Evolutionary conservation across 2,113 vertebrate genomes (phyloP), one percentile per base, ranked within the genome.

Genomic region (Pluvianellus socialis): DNA sequence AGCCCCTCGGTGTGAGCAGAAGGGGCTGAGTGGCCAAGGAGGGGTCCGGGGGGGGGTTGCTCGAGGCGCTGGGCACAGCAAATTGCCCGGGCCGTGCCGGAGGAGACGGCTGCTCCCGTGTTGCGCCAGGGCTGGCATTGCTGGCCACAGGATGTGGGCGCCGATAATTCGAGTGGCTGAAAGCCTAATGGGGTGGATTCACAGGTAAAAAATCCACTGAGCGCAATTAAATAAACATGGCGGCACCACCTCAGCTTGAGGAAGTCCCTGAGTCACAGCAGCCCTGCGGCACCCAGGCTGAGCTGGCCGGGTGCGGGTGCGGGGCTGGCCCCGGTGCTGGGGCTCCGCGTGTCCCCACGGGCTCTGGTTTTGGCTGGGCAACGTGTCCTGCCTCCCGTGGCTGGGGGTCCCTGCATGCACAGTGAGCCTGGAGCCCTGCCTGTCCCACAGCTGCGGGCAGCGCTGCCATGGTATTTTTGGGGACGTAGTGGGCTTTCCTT

Each of bases 41-140:
- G 19, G 22, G 10, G 6, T 56, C 17, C 19, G 1, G 0, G 8
- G 0, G 8, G 16, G 42, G 9, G 7, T 1, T 49, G 10, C 13
- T 68, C 0, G 2, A 65, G 11, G 7, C 1, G 1, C 33, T 62
- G 56, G 32, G 26, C 42, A 15, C 35, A 61, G 44, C 40, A 77
- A 77, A 61, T 8, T 0, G 0, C 20, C 20, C 27, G 0, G 0
- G 32, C 38, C 2, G 5, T n/a, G 75, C 33, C 4, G 0, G 28
- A 75, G 53, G 45, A 50, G 14, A 10, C 4, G 2, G 55, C 49
- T 77, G 76, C 42, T 94, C 27, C 53, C 8, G 7, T 5, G 2
- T 65, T 5, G 2, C 0, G 1, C 33, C 66, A 68, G 10, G 35
- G 10, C 58, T 86, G 80, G 73, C 80, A 9, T 40, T 50, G 45